Percentiles rank a stretch among this genome's conserved stretches.
Conservation (phyloP, 2,113 vertebrate genomes). For the Ctenomys sociabilis region DNA sequence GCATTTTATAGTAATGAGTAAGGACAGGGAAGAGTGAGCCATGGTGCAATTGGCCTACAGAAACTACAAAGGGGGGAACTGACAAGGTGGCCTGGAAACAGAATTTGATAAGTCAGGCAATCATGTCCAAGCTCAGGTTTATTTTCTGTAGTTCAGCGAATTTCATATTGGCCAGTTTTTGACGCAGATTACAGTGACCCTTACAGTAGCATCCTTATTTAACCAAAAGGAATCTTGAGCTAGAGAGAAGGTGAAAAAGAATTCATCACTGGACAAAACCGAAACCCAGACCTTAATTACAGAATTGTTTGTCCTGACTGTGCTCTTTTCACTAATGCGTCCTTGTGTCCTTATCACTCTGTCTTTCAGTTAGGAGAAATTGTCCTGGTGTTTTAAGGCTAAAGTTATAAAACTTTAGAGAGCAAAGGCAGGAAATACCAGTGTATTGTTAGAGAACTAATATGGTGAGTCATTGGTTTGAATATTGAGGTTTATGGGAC, state of each 20-base stretch:
- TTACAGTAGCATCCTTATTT: background rate
- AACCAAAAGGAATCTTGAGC: background rate
- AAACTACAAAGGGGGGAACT: background rate
- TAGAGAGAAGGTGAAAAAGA: background rate
- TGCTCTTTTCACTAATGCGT: slow-evolving; percentile 19
- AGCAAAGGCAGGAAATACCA: slow-evolving; percentile 15
- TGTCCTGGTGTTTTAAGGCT: background rate
- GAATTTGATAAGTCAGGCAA: background rate
- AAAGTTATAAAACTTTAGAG: background rate
- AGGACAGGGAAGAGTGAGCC: background rate
- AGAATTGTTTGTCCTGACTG: background rate
- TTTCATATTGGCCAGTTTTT: slow-evolving; percentile 28
- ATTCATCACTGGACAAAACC: background rate
- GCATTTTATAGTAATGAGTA: background rate
- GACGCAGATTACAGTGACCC: slow-evolving; percentile 11
- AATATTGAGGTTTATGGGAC: slow-evolving; percentile 22
- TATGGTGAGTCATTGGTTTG: slow-evolving; percentile 19
- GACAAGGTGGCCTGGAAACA: background rate
- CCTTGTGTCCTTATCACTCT: slow-evolving; percentile 23
- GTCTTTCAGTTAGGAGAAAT: slow-evolving; percentile 54
- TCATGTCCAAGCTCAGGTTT: background rate
- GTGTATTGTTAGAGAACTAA: slow-evolving; percentile 25
- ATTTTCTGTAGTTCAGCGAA: background rate
- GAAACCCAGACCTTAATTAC: slow-evolving; percentile 32
- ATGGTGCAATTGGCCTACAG: background rate